These are phyloP conservation scores for Xerus inauris DNA, from an alignment of 2,113 vertebrate species.

Conservation along the genomic window DNA sequence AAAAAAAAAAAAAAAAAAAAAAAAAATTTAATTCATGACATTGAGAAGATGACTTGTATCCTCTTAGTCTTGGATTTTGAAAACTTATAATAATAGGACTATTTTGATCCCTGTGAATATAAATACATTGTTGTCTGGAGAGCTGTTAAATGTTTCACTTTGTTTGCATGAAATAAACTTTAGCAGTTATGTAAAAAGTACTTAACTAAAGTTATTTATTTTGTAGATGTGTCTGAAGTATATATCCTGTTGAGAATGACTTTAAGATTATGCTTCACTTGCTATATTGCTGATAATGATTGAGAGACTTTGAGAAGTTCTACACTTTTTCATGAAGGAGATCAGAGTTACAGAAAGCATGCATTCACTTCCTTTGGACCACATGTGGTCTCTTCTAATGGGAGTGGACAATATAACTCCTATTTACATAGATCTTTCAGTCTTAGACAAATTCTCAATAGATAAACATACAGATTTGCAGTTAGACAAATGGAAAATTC, in stretches of 20 bases:
- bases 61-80: not conserved
- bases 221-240: not conserved
- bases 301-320: not conserved
- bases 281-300: not conserved
- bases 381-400: not conserved
- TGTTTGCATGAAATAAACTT: conserved; percentile 43
- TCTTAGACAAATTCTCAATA: not conserved
- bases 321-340: not conserved
- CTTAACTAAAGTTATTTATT: conserved; percentile 42
- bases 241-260: not conserved
- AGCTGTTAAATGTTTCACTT: conserved; percentile 22
- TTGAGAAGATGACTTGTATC: not conserved
- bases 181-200: conserved; percentile 3
- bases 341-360: not conserved
- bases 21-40: too few relatives aligned
- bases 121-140: not conserved
- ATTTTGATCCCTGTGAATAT: conserved; percentile 18
- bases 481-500: not conserved
- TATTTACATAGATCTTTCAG: not conserved
- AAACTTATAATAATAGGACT: conserved; percentile 20
- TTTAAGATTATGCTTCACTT: conserved; percentile 28
- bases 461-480: not conserved
- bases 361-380: not conserved
- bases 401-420: not conserved
- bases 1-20: too few relatives aligned